A percentile compares a stretch with the other conserved stretches of the same genome.
Evolutionary conservation across 2,888 invertebrate species (phyloP).

Genomic region (Apotomis betuletana): DNA sequence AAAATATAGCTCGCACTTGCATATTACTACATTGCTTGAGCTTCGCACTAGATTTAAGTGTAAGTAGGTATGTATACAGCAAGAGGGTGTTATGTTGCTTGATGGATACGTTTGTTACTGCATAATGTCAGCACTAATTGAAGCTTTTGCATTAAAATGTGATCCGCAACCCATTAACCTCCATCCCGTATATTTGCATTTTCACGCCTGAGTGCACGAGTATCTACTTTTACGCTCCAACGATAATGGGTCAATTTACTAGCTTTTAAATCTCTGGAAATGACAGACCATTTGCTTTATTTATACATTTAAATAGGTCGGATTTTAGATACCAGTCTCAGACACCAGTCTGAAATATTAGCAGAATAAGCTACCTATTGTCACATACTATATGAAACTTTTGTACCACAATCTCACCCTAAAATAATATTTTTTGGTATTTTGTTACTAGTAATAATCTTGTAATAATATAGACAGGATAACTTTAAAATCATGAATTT

Average conservation of each 20-base stretch:
- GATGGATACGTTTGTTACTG: slow-evolving; percentile 14
- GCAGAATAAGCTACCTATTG: no score
- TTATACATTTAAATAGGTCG: neutral
- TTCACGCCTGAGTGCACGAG: slow-evolving; percentile 44
- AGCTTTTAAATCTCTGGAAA: slow-evolving; percentile 25
- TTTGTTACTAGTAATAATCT: no score
- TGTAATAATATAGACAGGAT: no score
- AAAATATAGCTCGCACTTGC: slow-evolving; percentile 3
- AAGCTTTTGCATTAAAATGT: slow-evolving; percentile 57
- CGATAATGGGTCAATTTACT: slow-evolving; percentile 28
- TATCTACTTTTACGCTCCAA: slow-evolving; percentile 27
- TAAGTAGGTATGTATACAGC: slow-evolving; percentile 7
- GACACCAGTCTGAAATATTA: no score
- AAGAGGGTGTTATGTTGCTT: slow-evolving; percentile 8
- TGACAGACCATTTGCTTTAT: neutral
- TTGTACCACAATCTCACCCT: neutral
- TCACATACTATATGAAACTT: no score
- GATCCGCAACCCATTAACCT: slow-evolving; percentile 57
- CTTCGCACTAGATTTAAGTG: slow-evolving; percentile 1
- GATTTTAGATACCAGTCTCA: no score
- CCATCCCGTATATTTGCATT: slow-evolving; percentile 55
- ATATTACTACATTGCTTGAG: slow-evolving; percentile 13
- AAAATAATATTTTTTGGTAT: neutral
- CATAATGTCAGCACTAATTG: slow-evolving; percentile 52
- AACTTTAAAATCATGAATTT: no score